Evolutionary conservation across 2,797 vertebrate genomes (phyloP).

Genomic region (Semotilus atromaculatus): DNA sequence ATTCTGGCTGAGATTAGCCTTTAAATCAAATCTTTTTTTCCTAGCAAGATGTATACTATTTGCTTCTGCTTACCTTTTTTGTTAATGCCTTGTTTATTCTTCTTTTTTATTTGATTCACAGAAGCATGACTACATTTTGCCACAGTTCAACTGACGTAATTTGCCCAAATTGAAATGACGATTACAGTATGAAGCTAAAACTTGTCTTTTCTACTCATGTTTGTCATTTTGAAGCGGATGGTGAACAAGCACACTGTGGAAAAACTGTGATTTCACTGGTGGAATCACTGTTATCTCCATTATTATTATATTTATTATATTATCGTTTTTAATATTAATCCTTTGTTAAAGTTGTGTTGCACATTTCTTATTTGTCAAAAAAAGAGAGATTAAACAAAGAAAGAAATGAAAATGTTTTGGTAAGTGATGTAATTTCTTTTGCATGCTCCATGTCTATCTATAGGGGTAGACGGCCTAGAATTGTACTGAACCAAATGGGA

Average conservation of each 20-base stretch:
- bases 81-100: not conserved
- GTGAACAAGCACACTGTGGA: constrained; percentile 33
- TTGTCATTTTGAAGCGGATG: constrained; percentile 26
- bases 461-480: not conserved
- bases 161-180: not conserved
- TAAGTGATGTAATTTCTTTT: not conserved
- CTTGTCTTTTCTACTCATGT: not conserved
- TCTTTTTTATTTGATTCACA: not conserved
- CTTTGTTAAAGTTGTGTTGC: constrained; percentile 28
- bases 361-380: constrained; percentile 31
- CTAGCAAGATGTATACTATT: not conserved
- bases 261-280: constrained; percentile 52
- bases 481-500: not conserved
- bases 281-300: constrained; percentile 38
- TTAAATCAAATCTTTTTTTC: constrained; percentile 18
- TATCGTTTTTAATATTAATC: constrained; percentile 5
- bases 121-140: not conserved
- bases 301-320: constrained; percentile 26
- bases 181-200: not conserved
- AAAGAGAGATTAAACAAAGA: constrained; percentile 4
- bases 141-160: not conserved
- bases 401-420: not conserved
- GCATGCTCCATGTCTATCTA: not conserved
- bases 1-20: constrained; percentile 27
- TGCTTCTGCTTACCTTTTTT: not conserved